A percentile compares a stretch with the other conserved stretches of the same genome.
Conservation (phyloP, 2,888 invertebrate species). For the Synanthedon formicaeformis region DNA sequence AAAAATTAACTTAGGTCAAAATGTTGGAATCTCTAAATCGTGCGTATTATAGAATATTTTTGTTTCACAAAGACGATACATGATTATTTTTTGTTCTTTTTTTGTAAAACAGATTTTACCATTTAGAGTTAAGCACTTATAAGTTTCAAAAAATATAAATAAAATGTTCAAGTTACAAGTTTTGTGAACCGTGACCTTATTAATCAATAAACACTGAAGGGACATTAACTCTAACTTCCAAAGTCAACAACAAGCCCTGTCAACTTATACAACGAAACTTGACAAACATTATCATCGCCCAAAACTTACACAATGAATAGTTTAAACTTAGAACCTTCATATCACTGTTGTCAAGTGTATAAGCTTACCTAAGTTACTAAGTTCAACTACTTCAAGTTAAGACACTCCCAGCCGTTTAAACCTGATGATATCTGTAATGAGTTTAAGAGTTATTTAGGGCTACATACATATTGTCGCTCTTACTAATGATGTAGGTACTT, state of each 20-base stretch:
- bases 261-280: not conserved
- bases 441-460: not conserved
- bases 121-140: no score
- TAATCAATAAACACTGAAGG: no score
- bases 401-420: not conserved
- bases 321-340: not conserved
- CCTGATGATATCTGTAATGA: not conserved
- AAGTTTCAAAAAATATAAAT: no score
- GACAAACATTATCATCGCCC: constrained; percentile 6
- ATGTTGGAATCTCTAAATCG: no score
- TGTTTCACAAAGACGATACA: no score
- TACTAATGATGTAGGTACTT: not conserved
- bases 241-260: not conserved
- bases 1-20: no score
- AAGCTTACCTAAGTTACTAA: not conserved
- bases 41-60: no score
- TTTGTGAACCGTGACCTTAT: no score
- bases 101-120: no score
- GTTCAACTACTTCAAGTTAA: not conserved
- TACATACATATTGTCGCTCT: not conserved
- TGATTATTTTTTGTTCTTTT: no score
- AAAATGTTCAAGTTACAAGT: no score
- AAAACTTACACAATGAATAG: constrained; percentile 8
- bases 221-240: no score
- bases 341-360: not conserved